These are phyloP conservation scores for Podocnemis expansa DNA, from an alignment of 2,113 vertebrate species.

Conservation along the genomic window DNA sequence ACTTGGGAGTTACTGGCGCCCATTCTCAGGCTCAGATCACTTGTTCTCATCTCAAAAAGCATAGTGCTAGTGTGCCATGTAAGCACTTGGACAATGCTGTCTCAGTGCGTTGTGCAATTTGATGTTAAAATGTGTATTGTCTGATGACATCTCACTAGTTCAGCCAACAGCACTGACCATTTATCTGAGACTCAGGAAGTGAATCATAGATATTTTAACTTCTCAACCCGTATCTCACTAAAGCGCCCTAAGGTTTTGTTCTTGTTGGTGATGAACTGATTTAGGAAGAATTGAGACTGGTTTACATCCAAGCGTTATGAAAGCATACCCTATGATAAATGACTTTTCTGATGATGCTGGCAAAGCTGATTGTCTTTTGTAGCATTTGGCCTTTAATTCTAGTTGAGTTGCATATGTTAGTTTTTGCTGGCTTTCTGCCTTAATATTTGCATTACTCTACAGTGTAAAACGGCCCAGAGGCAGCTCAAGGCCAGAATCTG, in stretches of 20 bases:
- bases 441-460: not conserved
- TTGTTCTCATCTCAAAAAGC: not conserved
- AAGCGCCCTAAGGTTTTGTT: not conserved
- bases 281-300: not conserved
- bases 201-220: not conserved
- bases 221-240: not conserved
- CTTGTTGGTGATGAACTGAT: too few relatives aligned
- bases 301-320: not conserved
- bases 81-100: not conserved
- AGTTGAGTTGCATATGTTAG: not conserved
- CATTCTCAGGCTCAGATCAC: not conserved
- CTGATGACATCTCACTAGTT: not conserved
- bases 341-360: not conserved
- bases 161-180: not conserved
- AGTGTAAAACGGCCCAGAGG: not conserved
- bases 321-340: not conserved
- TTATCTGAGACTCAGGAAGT: not conserved
- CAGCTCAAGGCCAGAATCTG: rapidly evolving
- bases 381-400: not conserved
- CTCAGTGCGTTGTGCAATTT: not conserved
- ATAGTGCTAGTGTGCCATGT: not conserved
- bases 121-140: not conserved
- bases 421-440: not conserved
- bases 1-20: not conserved
- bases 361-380: not conserved